Conservation (phyloP, 2,113 vertebrate genomes). For the Hymenochirus boettgeri region DNA sequence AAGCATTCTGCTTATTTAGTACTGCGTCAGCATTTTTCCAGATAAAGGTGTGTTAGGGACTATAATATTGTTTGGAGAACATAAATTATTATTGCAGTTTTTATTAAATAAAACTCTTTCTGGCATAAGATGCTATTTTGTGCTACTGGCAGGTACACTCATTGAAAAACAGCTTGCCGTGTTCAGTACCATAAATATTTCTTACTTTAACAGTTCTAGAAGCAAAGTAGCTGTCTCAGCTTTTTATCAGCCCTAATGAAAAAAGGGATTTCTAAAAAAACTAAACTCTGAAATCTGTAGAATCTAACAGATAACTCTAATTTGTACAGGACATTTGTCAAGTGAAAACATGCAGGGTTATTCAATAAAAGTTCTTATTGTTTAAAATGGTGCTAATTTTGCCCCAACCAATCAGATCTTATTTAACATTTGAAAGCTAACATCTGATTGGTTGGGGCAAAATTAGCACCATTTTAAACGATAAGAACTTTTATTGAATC, state of each 20-base stretch:
- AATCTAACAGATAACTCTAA: background rate
- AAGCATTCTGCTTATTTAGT: constrained; percentile 38
- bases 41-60: constrained; percentile 39
- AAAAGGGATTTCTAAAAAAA: background rate
- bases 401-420: too few species aligned
- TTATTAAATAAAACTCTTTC: constrained; percentile 38
- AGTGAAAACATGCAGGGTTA: background rate
- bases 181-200: constrained; percentile 24
- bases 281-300: background rate
- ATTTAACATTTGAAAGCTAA: too few species aligned
- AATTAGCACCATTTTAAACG: too few species aligned
- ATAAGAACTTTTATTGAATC: too few species aligned
- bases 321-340: background rate
- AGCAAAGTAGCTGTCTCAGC: constrained; percentile 25
- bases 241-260: constrained; percentile 22
- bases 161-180: constrained; percentile 40
- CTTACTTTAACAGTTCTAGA: constrained; percentile 1
- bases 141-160: constrained; percentile 34
- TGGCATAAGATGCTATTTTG: constrained; percentile 38
- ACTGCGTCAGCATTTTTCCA: constrained; percentile 39
- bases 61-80: constrained; percentile 38
- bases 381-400: too few species aligned
- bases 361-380: too few species aligned
- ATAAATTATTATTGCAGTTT: constrained; percentile 35
- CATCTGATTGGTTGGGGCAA: too few species aligned